These are phyloP conservation scores for Thunnus thynnus DNA, from an alignment of 2,113 vertebrate species.

Conservation along the genomic window DNA sequence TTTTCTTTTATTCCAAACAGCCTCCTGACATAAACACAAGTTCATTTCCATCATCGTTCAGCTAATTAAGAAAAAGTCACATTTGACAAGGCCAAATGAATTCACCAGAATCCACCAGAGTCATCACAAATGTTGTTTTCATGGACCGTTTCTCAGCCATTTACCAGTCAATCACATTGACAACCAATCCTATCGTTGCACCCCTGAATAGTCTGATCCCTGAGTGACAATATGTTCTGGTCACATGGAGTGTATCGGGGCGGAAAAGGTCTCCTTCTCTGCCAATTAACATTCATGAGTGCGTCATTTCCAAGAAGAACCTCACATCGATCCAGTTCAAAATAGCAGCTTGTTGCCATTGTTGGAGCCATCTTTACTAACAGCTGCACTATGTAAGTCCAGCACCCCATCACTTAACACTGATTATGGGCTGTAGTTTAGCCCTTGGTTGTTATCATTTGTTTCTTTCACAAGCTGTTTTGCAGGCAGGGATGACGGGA, in stretches of 20 bases:
- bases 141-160: conserved; percentile 48
- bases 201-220: conserved; percentile 53
- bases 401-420: conserved; percentile 63
- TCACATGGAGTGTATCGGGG: conserved; percentile 38
- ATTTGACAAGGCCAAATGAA: conserved; percentile 55
- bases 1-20: conserved; percentile 59
- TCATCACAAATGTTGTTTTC: conserved; percentile 58
- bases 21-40: conserved; percentile 34
- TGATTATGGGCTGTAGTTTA: conserved; percentile 40
- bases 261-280: conserved; percentile 44
- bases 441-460: conserved; percentile 61
- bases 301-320: conserved; percentile 58
- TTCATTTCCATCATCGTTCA: conserved; percentile 40
- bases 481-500: conserved; percentile 45
- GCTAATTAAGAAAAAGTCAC: conserved; percentile 43
- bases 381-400: conserved; percentile 74
- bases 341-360: conserved; percentile 41
- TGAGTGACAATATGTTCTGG: conserved; percentile 56
- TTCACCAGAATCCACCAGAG: conserved; percentile 49
- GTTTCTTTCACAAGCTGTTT: conserved; percentile 55
- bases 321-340: conserved; percentile 37
- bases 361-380: conserved; percentile 59
- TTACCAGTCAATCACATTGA: conserved; percentile 41
- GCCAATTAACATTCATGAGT: conserved; percentile 44
- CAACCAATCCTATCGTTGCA: conserved; percentile 10